Evolutionary conservation across 1,140 invertebrate species (phyloP).

Genomic region (Tetramorium alpestre): DNA sequence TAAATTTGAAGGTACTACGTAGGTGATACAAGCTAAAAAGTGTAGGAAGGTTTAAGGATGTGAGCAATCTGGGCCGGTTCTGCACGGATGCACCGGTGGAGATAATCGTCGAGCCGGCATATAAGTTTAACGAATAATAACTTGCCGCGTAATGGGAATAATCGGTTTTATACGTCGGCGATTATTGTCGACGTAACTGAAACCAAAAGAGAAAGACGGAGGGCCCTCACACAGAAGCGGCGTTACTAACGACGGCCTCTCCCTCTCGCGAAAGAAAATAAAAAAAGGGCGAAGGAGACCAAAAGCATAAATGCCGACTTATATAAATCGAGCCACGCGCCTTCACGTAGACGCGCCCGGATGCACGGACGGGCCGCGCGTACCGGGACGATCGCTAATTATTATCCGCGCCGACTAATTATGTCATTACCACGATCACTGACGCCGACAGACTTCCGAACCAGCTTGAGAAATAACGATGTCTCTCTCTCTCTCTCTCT

Average conservation of each 20-base stretch:
- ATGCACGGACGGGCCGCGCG: slow-evolving; percentile 30
- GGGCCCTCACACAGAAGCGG: neutral
- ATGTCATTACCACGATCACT: slow-evolving; percentile 80
- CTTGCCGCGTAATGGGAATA: slow-evolving; percentile 28
- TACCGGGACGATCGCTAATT: slow-evolving; percentile 73
- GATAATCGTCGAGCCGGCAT: neutral
- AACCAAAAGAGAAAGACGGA: neutral
- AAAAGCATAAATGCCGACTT: slow-evolving; percentile 36
- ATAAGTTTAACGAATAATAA: slow-evolving; percentile 33
- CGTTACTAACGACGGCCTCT: slow-evolving; percentile 42
- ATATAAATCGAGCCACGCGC: slow-evolving; percentile 73
- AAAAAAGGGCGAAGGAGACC: slow-evolving; percentile 1
- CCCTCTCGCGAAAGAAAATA: slow-evolving; percentile 2
- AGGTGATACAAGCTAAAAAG: no score
- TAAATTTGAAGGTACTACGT: no score
- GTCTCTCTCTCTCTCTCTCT: slow-evolving; percentile 29
- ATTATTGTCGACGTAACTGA: slow-evolving; percentile 26
- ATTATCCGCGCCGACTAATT: slow-evolving; percentile 75
- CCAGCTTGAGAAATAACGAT: slow-evolving; percentile 56
- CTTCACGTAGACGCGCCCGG: slow-evolving; percentile 69
- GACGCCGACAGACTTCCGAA: slow-evolving; percentile 34
- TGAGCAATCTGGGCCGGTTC: neutral
- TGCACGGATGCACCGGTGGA: neutral
- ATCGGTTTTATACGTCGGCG: slow-evolving; percentile 12
- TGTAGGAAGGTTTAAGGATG: neutral